Percentiles rank a stretch among this genome's conserved stretches.
Conservation (phyloP, 1,140 invertebrate genomes). For the Zaprionus gabonicus region DNA sequence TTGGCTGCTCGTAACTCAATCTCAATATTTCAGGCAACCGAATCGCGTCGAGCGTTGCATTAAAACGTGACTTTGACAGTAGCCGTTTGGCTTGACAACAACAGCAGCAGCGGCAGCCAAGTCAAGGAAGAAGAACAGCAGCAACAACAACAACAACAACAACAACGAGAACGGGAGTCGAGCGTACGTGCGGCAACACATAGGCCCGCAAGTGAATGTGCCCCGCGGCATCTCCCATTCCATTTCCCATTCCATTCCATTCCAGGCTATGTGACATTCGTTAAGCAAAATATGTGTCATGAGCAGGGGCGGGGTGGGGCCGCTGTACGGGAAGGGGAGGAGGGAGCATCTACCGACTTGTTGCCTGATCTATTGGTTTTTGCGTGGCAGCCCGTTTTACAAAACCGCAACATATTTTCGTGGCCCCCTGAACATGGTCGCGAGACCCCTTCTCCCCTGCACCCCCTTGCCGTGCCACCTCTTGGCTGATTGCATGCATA, state of each 20-base stretch:
- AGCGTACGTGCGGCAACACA: slow-evolving; percentile 55
- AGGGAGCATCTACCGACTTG: slow-evolving; percentile 31
- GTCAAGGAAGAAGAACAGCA: slow-evolving; percentile 11
- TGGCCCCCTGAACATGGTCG: slow-evolving; percentile 40
- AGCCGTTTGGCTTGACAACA: slow-evolving; percentile 73
- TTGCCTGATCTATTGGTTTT: slow-evolving; percentile 78
- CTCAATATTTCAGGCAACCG: slow-evolving; percentile 74
- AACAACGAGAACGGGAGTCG: slow-evolving; percentile 2
- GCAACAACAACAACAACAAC: slow-evolving; percentile 24
- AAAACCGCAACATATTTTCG: slow-evolving; percentile 70
- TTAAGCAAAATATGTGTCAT: slow-evolving; percentile 80
- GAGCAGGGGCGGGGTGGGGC: slow-evolving; percentile 31
- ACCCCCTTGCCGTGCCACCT: neutral
- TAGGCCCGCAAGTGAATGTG: slow-evolving; percentile 41
- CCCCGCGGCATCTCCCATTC: slow-evolving; percentile 40
- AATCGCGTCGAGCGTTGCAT: slow-evolving; percentile 63
- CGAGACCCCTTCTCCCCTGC: neutral
- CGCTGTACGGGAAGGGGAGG: too few species aligned
- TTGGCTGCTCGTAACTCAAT: slow-evolving; percentile 81
- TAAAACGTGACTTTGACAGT: slow-evolving; percentile 82
- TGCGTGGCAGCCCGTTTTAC: slow-evolving; percentile 72
- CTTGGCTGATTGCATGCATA: slow-evolving; percentile 72
- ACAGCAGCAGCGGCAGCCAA: slow-evolving; percentile 30
- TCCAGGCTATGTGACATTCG: slow-evolving; percentile 71
- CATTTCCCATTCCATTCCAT: slow-evolving; percentile 15